Base-by-base conservation (phyloP, 2,113 vertebrate genomes). In the Phyllopteryx taeniolatus region DNA sequence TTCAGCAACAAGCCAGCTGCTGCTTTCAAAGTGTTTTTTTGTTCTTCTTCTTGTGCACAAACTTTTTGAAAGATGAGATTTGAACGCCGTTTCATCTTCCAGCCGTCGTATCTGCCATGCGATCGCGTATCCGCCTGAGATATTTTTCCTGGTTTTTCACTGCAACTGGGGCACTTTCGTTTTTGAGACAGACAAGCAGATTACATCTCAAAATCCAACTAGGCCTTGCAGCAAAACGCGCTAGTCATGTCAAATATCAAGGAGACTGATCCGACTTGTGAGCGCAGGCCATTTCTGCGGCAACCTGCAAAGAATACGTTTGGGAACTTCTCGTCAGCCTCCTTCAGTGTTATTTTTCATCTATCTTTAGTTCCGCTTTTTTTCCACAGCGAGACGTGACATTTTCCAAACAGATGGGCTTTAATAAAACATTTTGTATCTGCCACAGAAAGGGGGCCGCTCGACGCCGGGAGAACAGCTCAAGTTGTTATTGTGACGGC, bases 401-500 rank as follows among this genome's bases (percentile, higher is more conserved):
- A 83, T 88, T 86, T 85, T 78, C 73, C 74, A 74, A 88, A 84
- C 76, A 81, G 76, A 75, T 70, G 77, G 64, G 65, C 76, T 84
- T 85, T 79, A 81, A 81, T 81, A 84, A 86, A 85, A 88, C 64
- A 83, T 79, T 78, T 75, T 79, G 74, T 78, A 74, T 74, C 76
- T 77, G 73, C 72, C 74, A 73, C 56, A 72, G 72, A 70, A 74
- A 75, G 46, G 71, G 66, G 71, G 70, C 64, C 61, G 69, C 70
- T 33, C 66, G 73, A 67, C 43, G 60, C 46, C 43, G 68, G 82
- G 79, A 43, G 10, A 85, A 78, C 59, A 51, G 71, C 80, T 84
- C 75, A 84, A 79, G 79, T 88, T 87, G 88, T 87, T 79, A 73
- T 72, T 79, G 57, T 83, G 78, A 88, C 84, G 88, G 73, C 68